Conservation (phyloP, 2,113 vertebrate species). For the Chroicocephalus ridibundus region DNA sequence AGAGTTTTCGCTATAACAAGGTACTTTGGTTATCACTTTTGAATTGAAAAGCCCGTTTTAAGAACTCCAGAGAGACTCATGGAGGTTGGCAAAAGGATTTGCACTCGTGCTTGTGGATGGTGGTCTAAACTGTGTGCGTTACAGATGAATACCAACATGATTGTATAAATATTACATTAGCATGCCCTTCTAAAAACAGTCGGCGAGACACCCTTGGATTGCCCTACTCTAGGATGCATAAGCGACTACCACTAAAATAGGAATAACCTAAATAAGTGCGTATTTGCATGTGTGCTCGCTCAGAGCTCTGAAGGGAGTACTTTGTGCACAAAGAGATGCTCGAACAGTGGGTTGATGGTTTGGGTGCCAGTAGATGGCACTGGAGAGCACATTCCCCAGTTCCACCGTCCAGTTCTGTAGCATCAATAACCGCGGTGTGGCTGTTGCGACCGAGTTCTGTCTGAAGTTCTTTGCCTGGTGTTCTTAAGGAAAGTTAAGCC, state of each 20-base stretch:
- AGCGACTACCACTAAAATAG: background rate
- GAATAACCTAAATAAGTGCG: background rate
- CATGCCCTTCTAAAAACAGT: background rate
- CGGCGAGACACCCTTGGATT: background rate
- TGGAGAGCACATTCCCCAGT: background rate
- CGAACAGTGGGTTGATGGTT: background rate
- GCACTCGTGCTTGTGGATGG: background rate
- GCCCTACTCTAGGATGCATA: background rate
- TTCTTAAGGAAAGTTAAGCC: background rate
- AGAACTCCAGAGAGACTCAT: background rate
- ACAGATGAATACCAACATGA: background rate
- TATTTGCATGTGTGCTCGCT: background rate
- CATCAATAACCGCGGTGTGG: rapidly evolving
- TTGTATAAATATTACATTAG: background rate
- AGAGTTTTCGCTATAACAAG: background rate
- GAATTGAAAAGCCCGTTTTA: background rate
- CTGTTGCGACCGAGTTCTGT: rapidly evolving
- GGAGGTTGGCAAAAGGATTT: background rate
- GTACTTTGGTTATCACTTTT: background rate
- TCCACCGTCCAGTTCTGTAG: rapidly evolving
- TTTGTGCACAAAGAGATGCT: background rate
- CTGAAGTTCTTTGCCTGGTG: rapidly evolving
- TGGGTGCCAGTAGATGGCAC: background rate
- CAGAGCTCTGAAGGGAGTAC: background rate
- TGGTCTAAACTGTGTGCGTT: background rate